Conservation (phyloP, 2,888 invertebrate genomes). For the Andrena bicolor region DNA sequence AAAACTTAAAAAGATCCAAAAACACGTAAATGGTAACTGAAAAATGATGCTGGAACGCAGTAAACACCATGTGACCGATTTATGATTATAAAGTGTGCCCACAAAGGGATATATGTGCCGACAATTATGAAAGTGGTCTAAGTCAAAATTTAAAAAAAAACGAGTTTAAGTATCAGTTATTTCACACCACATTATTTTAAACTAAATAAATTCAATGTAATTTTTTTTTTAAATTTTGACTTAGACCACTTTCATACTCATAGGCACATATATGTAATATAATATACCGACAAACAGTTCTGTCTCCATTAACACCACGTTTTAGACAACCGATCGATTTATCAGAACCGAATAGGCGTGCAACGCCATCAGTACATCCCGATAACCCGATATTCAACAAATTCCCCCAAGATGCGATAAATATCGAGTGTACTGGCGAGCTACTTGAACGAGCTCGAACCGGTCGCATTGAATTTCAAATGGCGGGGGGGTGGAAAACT, state of each 20-base stretch:
- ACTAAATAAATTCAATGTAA: no score
- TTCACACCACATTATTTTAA: no score
- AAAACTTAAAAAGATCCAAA: no score
- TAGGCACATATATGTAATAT: no score
- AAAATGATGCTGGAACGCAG: no score
- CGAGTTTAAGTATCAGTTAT: no score
- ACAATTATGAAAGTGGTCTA: no score
- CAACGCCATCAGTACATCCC: not conserved
- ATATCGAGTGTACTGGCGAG: conserved; percentile 20
- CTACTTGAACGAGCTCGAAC: conserved; percentile 25
- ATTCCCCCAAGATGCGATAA: conserved; percentile 34
- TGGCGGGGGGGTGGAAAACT: conserved; percentile 4
- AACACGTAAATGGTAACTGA: no score
- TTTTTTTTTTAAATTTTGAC: no score
- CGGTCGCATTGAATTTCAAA: conserved; percentile 51
- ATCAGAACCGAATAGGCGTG: not conserved
- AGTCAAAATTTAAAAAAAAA: no score
- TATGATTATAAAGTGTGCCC: not conserved
- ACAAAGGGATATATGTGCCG: not conserved
- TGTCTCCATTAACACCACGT: not conserved
- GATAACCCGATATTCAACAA: conserved; percentile 13
- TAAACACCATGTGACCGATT: no score
- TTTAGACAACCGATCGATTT: not conserved
- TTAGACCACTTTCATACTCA: no score
- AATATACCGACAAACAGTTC: not conserved